Base-by-base conservation (phyloP, 2,888 invertebrate genomes). In the Eulithis prunata region DNA sequence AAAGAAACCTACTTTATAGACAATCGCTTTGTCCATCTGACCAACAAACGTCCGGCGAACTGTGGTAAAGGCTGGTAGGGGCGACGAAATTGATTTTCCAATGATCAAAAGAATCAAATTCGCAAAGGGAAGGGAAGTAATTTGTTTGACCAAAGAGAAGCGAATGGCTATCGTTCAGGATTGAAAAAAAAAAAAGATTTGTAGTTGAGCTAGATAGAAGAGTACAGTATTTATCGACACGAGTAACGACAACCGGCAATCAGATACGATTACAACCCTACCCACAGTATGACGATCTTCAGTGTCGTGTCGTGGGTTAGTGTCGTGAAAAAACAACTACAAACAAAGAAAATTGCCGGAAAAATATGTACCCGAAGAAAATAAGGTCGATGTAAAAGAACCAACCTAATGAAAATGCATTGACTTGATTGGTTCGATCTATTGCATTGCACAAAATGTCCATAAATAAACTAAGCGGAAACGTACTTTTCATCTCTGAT, bases 41-140 rank as follows among this genome's bases (percentile, higher is more conserved):
- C 70, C 71, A 66, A 38, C 54, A 53, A 56, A 69, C 58, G 69
- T 62, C 68, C 72, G 64, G 49, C 57, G 32, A 57, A 47, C 60
- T 57, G 70, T 68, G 70, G 69, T 58, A 64, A 59, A 67, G 80
- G 80, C 80, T 68, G 69, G 70, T 63, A 59, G 69, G 73, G 81
- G 82, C 80, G 78, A 78, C 77, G 79, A 85, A 86, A 87, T 87
- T 86, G 86, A 88, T 86, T 87, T 86, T 79, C 78, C 81, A 78
- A 82, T 85, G 88, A 88, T 87, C 87, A 88, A 88, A 87, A 86
- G 87, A 87, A 84, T 82, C 82, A 82, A 85, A 84, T 84, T 86
- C 84, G 82, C 84, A 87, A 87, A 87, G 87, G 84, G 80, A 80
- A 82, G 84, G 80, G 78, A 80, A 78, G 82, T 83, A 87, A 87